Base-by-base conservation (phyloP, 2,888 invertebrate genomes). In the Orthonychiurus folsomi region DNA sequence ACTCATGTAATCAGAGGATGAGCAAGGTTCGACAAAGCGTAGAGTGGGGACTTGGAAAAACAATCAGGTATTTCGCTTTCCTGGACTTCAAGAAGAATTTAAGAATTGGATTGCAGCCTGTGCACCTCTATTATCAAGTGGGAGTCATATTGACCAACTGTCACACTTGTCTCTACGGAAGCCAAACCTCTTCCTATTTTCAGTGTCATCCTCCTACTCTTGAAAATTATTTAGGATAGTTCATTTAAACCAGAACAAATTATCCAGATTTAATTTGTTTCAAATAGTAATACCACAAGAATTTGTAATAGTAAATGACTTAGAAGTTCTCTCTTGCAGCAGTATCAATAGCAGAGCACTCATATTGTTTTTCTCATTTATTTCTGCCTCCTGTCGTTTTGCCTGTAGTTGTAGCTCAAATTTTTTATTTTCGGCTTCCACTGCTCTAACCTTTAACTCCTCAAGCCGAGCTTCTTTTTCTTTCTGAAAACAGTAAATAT, bases 101-200 rank as follows among this genome's bases (percentile, higher is more conserved):
- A 20, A 50, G 37, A n/a, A 1, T 57, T 1, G 18, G 12, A 15
- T 1, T 27, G 2, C 37, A 26, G 21, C 21, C 50, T 1, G 37
- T 62, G 1, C 50, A n/a, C 3, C 2, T 2, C n/a, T 57, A 62
- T 25, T 62, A 62, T 37, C 21, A 26, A 23, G 62, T 62, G 1
- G 50, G 50, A 52, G 56, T n/a, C 1, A 50, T 62, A 23, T 27
- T 62, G 25, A 60, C 56, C n/a, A 63, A 63, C 50, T 60, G 60
- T 15, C 63, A 63, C 26, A 60, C 57, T n/a, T 60, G 60, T 52
- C 9, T 63, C 9, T 60, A 60, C 26, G 60, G 57, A 3, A 56
- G 28, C n/a, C 56, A 60, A 21, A 60, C 63, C 9, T 26, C 23
- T 9, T 18, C 37, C 1, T 56, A 60, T 28, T 57, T 57, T 57